phyloP scores from a whole-genome alignment of 2,797 vertebrate species.

The Varecia variegata region DNA sequence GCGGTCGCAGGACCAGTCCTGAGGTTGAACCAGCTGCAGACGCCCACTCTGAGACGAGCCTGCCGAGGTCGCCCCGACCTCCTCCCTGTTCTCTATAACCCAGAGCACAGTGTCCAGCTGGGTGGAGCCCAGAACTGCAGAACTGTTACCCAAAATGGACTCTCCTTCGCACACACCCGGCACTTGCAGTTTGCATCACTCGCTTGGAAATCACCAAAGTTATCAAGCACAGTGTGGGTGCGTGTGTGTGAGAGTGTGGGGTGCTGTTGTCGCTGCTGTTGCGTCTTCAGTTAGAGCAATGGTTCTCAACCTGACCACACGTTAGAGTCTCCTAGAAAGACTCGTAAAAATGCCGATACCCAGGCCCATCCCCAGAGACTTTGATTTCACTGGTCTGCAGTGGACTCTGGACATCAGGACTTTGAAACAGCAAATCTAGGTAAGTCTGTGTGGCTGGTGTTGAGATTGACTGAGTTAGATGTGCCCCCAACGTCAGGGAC shows the following conservation, averaged over 20 bases:
- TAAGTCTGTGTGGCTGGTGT: neutral
- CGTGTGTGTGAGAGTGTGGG: fast-evolving
- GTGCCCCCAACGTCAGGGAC: neutral
- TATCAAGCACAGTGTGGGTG: fast-evolving
- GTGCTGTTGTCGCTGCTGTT: neutral
- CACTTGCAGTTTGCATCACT: neutral
- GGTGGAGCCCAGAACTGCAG: neutral
- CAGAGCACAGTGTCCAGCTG: neutral
- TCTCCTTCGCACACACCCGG: neutral
- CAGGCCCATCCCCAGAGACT: neutral
- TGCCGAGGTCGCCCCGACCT: neutral
- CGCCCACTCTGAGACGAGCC: too few species aligned
- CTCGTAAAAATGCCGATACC: neutral
- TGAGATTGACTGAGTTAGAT: neutral
- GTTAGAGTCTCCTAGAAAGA: neutral
- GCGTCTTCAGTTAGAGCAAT: neutral
- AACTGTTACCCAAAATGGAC: fast-evolving
- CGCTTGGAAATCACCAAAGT: neutral
- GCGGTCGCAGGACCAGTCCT: fast-evolving
- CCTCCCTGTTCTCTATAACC: neutral
- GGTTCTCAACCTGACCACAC: neutral
- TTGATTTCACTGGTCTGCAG: neutral
- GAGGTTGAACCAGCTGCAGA: neutral
- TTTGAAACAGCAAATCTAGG: neutral
- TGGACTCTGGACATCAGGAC: neutral